A percentile compares a stretch with the other conserved stretches of the same genome.
These are phyloP conservation scores for Thomomys bottae DNA, from an alignment of 2,113 vertebrate species.

Conservation along the genomic window DNA sequence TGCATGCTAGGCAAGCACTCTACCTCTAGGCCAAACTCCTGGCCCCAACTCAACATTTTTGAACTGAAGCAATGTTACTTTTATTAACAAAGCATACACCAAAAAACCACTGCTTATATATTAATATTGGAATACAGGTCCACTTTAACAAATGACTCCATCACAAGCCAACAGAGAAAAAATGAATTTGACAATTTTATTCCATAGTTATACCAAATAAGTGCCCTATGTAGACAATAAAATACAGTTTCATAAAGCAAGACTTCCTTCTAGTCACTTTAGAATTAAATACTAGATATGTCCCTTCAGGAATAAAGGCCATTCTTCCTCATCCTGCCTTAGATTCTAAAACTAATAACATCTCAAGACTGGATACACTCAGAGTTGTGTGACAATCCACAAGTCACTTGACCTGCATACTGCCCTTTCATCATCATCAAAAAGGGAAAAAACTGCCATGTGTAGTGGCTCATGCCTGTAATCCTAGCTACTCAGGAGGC, in stretches of 20 bases:
- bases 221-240: not conserved
- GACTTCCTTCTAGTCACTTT: not conserved
- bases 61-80: slow-evolving; percentile 30
- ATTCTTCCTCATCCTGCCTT: not conserved
- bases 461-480: too few relatives aligned
- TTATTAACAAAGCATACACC: not conserved
- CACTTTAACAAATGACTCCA: not conserved
- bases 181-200: not conserved
- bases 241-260: not conserved
- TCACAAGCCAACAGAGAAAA: not conserved
- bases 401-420: not conserved
- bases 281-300: not conserved
- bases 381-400: not conserved
- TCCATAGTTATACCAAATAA: not conserved
- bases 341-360: not conserved
- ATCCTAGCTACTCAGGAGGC: too few relatives aligned
- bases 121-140: not conserved
- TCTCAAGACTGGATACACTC: not conserved
- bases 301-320: not conserved
- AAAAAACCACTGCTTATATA: not conserved
- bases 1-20: too few relatives aligned
- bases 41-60: not conserved
- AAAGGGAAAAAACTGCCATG: too few relatives aligned
- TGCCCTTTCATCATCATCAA: slow-evolving; percentile 24
- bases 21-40: too few relatives aligned